phyloP scores from a whole-genome alignment of 2,888 invertebrate genomes.

The Leptopilina syphax region DNA sequence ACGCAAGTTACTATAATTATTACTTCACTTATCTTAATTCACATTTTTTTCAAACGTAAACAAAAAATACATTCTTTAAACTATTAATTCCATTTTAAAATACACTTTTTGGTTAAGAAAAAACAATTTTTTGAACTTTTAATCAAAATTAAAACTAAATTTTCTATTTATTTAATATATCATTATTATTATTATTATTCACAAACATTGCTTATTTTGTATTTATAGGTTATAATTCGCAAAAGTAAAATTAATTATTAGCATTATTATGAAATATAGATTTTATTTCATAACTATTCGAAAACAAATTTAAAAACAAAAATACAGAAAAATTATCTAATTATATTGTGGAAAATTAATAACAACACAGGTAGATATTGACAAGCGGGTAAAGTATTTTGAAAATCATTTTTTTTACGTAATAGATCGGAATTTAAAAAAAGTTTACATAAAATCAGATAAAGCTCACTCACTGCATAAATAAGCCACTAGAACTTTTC shows the following conservation, averaged over 20 bases:
- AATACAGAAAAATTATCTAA: background rate
- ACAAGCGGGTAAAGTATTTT: background rate
- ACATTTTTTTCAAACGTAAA: background rate
- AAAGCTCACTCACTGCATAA: conserved; percentile 69
- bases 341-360: background rate
- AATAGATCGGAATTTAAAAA: conserved; percentile 17
- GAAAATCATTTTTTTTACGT: conserved; percentile 39
- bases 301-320: too few species aligned
- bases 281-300: too few species aligned
- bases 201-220: too few species aligned
- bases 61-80: background rate
- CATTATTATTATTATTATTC: too few species aligned
- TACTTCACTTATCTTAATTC: background rate
- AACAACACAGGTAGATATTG: background rate
- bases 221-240: too few species aligned
- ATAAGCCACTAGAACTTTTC: conserved; percentile 63
- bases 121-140: too few species aligned
- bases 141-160: too few species aligned
- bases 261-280: too few species aligned
- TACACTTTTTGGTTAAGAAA: too few species aligned
- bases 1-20: background rate
- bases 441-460: conserved; percentile 5
- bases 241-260: too few species aligned
- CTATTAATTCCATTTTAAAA: too few species aligned
- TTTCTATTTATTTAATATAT: too few species aligned